Base-by-base conservation (phyloP, 2,113 vertebrate species). In the Rafetus swinhoei region DNA sequence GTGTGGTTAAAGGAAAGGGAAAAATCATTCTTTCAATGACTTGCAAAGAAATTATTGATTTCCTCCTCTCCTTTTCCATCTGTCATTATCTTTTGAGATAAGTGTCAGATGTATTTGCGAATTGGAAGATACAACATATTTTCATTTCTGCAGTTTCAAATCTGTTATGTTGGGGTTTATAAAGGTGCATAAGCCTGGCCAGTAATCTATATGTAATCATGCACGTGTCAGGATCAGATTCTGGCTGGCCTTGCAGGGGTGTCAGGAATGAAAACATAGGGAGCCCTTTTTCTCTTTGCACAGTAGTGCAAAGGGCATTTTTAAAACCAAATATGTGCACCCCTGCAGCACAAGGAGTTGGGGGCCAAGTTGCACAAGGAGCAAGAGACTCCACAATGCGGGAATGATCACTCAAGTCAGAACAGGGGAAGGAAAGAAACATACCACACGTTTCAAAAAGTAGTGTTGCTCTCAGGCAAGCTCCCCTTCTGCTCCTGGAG, bases 61-160 rank as follows among this genome's bases (percentile, higher is more conserved):
- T 86, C 91, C n/a, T 79, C 60, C 81, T 85, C 93, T 90, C 92
- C 27, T 72, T 88, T 97, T 93, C 93, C 74, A 84, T 81, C 77
- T 93, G 82, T 21, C 3, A 1, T 87, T 76, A 95, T 54, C n/a
- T 79, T 91, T 62, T 15, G 76, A 79, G 82, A 88, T 65, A 84
- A 69, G 14, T 13, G 39, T 60, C 83, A 59, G 29, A 50, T 52
- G 84, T 90, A 79, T 57, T 85, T 69, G 35, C 57, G 62, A 87
- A 81, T 18, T 53, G 56, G n/a, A 74, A 96, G 89, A 60, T 10
- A 84, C 32, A 81, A 0, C 1, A 65, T 13, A 57, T 35, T 52
- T 80, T 72, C 29, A 35, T 77, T 92, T 90, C 79, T 80, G 4
- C 6, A 79, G 59, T 96, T 96, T 35, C 56, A 6, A 69, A 74